A percentile compares a stretch with the other conserved stretches of the same genome.
Conservation (phyloP, 2,888 invertebrate species). For the Polyploca ridens region DNA sequence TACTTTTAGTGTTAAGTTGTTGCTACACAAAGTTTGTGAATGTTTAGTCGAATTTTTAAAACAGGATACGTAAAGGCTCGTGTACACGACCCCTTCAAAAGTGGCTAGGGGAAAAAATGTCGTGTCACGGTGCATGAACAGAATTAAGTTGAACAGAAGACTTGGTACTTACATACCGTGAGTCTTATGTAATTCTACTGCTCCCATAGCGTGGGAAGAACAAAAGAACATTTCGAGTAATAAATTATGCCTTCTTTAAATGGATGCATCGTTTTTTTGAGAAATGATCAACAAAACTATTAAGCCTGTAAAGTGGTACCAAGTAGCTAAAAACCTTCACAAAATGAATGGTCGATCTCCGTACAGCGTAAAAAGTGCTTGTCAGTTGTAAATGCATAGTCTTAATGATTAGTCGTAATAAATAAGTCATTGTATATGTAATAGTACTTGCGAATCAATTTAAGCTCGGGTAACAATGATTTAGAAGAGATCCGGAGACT, state of each 20-base stretch:
- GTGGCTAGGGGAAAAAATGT: background rate
- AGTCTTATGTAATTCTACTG: background rate
- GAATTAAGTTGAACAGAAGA: background rate
- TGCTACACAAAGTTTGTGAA: constrained; percentile 33
- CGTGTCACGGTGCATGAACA: background rate
- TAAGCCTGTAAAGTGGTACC: too few relatives aligned
- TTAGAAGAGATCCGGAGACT: constrained; percentile 7
- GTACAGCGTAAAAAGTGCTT: background rate
- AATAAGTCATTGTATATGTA: background rate
- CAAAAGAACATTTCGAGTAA: background rate
- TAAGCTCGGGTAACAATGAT: constrained; percentile 10
- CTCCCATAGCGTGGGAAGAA: background rate
- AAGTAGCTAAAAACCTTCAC: background rate
- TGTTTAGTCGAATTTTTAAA: constrained; percentile 23
- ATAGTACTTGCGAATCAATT: constrained; percentile 9
- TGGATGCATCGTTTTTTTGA: background rate
- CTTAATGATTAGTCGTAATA: constrained; percentile 10
- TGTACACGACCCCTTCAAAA: background rate
- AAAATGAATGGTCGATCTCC: background rate
- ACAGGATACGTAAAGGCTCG: background rate
- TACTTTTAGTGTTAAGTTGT: constrained; percentile 43
- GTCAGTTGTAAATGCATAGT: background rate
- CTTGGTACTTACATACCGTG: background rate
- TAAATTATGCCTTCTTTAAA: constrained; percentile 1
- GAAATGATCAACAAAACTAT: background rate